These are phyloP conservation scores for Phoxinus phoxinus DNA, from an alignment of 2,113 vertebrate species.

Conservation along the genomic window DNA sequence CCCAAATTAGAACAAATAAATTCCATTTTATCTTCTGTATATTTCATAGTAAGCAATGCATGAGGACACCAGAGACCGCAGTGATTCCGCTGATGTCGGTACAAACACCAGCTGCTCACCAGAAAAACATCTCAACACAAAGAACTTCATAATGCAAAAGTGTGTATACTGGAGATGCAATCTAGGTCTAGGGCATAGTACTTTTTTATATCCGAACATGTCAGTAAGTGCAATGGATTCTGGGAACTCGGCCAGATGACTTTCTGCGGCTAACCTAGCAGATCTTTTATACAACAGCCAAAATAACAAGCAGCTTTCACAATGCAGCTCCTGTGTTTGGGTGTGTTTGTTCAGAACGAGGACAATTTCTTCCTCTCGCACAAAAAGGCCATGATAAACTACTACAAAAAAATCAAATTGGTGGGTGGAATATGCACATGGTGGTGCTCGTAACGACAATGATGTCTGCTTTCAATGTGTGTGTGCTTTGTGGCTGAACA, in stretches of 20 bases:
- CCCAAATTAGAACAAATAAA: slow-evolving; percentile 38
- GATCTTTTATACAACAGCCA: slow-evolving; percentile 23
- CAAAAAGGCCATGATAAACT: background rate
- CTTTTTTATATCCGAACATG: slow-evolving; percentile 49
- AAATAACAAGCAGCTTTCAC: slow-evolving; percentile 40
- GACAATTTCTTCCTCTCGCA: slow-evolving; percentile 11
- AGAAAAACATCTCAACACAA: slow-evolving; percentile 23
- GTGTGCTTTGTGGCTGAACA: slow-evolving; percentile 19
- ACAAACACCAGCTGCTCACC: slow-evolving; percentile 36
- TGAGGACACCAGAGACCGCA: slow-evolving; percentile 39
- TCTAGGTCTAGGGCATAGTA: slow-evolving; percentile 36
- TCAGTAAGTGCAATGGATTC: slow-evolving; percentile 54
- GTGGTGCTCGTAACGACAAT: background rate
- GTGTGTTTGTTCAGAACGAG: slow-evolving; percentile 18
- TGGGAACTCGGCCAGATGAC: slow-evolving; percentile 39
- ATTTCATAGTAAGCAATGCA: slow-evolving; percentile 50
- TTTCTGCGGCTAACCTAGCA: slow-evolving; percentile 37
- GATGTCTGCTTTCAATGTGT: slow-evolving; percentile 21
- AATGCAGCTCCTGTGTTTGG: background rate
- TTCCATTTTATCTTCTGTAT: slow-evolving; percentile 25
- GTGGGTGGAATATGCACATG: background rate
- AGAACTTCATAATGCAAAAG: slow-evolving; percentile 45
- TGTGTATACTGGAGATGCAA: slow-evolving; percentile 41
- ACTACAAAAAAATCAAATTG: background rate
- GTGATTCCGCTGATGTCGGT: slow-evolving; percentile 49